Base-by-base conservation (phyloP, 2,113 vertebrate species). In the Blennius ocellaris region DNA sequence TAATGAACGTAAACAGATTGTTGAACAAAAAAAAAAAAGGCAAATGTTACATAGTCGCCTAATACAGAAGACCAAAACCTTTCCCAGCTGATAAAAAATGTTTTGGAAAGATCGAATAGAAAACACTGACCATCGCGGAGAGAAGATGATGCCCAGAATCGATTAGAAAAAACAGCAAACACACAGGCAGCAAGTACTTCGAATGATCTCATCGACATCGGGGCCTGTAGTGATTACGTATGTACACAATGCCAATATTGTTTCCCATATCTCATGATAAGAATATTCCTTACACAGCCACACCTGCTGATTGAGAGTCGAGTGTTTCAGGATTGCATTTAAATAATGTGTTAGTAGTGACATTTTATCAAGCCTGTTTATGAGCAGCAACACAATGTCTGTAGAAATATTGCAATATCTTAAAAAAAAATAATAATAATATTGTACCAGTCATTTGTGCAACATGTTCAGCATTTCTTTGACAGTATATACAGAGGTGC, bases 371-470 rank as follows among this genome's bases (percentile, higher is more conserved):
- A 75, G 16, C 14, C 48, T 51, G 11, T 55, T 70, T 8, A 47
- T 30, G 11, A 60, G 52, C 43, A 48, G 80, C 40, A 60, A 36
- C 61, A 60, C 16, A 52, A 66, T 40, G 38, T 11, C 54, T 79
- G 66, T 49, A 70, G 62, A 85, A 81, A 73, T 80, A 87, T 87
- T 82, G 79, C 73, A 78, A 68, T 74, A 76, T 65, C n/a, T 15
- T 60, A 11, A 38, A 45, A 38, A 30, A 54, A 36, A 15, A 4
- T 30, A 30, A 30, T 30, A 74, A 63, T 63, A 64, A 73, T 49
- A 69, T 21, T 10, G 60, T 75, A 86, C 84, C 86, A 40, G 5
- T 76, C 11, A 21, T 45, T 21, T 74, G 65, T 84, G 69, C 78
- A 80, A 80, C 43, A 71, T 74, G 69, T 69, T 70, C 57, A 74